phyloP scores from a whole-genome alignment of 2,797 vertebrate genomes.

The Acipenser oxyrinchus region DNA sequence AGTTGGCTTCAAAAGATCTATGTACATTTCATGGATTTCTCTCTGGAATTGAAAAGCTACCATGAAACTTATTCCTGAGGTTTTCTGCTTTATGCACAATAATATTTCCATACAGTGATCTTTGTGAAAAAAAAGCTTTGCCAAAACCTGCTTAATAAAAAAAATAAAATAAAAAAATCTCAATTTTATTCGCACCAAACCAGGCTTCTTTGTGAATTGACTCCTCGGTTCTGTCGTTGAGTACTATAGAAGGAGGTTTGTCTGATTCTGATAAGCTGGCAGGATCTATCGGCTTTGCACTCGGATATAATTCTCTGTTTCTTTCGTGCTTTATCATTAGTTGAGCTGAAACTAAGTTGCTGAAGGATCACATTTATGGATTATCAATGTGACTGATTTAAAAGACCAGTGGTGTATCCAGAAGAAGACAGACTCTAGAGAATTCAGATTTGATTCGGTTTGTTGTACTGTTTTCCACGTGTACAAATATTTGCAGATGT shows the following conservation, averaged over 20 bases:
- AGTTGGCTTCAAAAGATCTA: too few relatives aligned
- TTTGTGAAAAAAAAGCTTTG: too few relatives aligned
- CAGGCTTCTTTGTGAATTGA: constrained; percentile 63
- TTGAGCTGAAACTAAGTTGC: constrained; percentile 70
- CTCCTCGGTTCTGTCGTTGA: constrained; percentile 57
- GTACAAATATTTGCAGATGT: background rate
- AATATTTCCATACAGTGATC: constrained; percentile 25
- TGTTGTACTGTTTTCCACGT: constrained; percentile 37
- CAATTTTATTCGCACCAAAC: constrained; percentile 58
- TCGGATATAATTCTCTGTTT: constrained; percentile 66
- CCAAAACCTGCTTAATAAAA: background rate
- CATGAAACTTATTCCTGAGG: too few relatives aligned
- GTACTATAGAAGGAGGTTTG: constrained; percentile 63
- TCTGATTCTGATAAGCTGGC: constrained; percentile 68
- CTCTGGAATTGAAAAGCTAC: too few relatives aligned
- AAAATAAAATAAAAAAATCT: constrained; percentile 9
- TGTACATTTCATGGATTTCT: too few relatives aligned
- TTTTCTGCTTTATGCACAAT: too few relatives aligned
- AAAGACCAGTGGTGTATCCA: constrained; percentile 75
- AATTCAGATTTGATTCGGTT: constrained; percentile 66
- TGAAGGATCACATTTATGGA: constrained; percentile 68
- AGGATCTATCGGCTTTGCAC: constrained; percentile 59
- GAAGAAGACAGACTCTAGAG: constrained; percentile 59
- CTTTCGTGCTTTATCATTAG: constrained; percentile 72
- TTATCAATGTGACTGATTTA: constrained; percentile 74